Base-by-base conservation (phyloP, 2,797 vertebrate species). In the Microctenopoma steveboyesi region DNA sequence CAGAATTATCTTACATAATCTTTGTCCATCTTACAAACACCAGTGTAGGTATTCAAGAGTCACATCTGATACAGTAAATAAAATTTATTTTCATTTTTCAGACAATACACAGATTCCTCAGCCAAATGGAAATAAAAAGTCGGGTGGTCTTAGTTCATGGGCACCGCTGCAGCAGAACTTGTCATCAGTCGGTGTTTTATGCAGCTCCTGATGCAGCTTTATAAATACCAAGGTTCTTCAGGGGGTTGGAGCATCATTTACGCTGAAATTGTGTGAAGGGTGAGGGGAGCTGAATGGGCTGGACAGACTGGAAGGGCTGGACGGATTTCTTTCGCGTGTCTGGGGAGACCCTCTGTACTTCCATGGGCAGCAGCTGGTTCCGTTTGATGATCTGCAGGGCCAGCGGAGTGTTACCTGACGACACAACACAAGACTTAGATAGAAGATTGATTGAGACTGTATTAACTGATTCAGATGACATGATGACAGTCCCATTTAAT, bases 351-450 rank as follows among this genome's bases (percentile, higher is more conserved):
- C 94, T 92, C 1, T 95, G 94, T 79, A 96, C 95, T 56, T 92
- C 83, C 0, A 94, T 86, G 5, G 98, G 97, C 56, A 98, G 94
- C 55, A 99, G 95, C 90, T 99, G 98, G 86, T 99, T 99, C 78
- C 98, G 92, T 91, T 99, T 99, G 94, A 99, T 99, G 92, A 99
- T 99, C 94, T 99, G 98, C 81, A 99, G 86, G n/a, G 98, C 98
- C 89, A 98, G 93, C 88, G 97, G 97, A 0, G 97, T 98, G 87
- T 99, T 99, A 78, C 98, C 98, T 91, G 81, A 49, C 25, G 39
- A 71, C 8, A 51, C 18, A 18, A 18, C 18, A 18, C 18, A 18
- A 18, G 18, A 18, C 18, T 18, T 18, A 18, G 18, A 18, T 18
- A 18, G 18, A 18, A 18, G 18, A 18, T 18, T 18, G 18, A 18